Evolutionary conservation across 92 coral and sea anemone genomes (phyloP), one percentile per base, ranked within the genome.

Genomic region (Heteractis magnifica): DNA sequence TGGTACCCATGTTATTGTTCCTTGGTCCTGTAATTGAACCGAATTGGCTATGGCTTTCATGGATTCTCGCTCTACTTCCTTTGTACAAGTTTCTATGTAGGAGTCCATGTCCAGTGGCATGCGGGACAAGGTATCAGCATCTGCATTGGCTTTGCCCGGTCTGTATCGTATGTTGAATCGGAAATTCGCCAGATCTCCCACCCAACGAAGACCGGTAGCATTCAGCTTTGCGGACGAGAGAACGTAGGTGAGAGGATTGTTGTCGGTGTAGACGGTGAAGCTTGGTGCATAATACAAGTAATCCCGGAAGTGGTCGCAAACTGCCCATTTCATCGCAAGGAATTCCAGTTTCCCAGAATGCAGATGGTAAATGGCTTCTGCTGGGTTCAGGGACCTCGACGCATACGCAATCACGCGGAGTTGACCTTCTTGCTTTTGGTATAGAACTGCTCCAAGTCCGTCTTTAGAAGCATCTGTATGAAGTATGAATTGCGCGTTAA

Each of bases 1-100:
- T 72, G 59, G 53, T 52, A 64, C 49, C 85, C 83, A 80, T 49
- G 79, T 71, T 50, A 76, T 50, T 86, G 77, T 58, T 41, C 77
- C 72, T 49, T 75, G 51, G 58, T 86, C 77, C 72, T 70, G 89
- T 79, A 76, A 68, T 53, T 86, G 56, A 13, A 74, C 78, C 15
- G 84, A 77, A 70, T 77, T 49, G 72, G 77, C 79, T 79, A 65
- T 64, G 12, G 85, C 89, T 49, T 79, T 55, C n/a, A 86, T 51
- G 60, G 55, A 83, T 50, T 86, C 89, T 20, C 56, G 85, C 23
- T 18, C 59, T 4, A 82, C 41, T 23, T 74, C 86, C 23, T 52
- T 34, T 18, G 79, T 83, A 50, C 65, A 83, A 23, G 72, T 73
- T 75, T 70, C 65, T 52, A 80, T 26, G 26, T 79, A 86, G 49